Evolutionary conservation across 2,888 invertebrate genomes (phyloP), one percentile per base, ranked within the genome.

Genomic region (Chalcis sispes): DNA sequence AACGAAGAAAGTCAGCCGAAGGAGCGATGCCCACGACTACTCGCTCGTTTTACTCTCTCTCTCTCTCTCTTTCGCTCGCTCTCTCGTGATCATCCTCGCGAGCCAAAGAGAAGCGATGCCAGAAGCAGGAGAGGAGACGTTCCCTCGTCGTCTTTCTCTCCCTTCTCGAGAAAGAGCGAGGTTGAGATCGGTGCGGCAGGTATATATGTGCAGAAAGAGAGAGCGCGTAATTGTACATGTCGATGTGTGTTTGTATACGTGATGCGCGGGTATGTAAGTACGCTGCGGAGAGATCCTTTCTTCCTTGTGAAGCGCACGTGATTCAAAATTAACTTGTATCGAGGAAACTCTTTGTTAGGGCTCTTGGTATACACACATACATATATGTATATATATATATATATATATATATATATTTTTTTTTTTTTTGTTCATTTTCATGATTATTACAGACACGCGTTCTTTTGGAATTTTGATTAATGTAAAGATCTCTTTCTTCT

Each of bases 291-390:
- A 18, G 65, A 72, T 72, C 64, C 74, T 70, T 69, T 75, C 69
- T 48, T 69, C 48, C 74, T 69, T 27, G 56, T 59, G 74, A 62
- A 29, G 69, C 52, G 74, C 50, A 61, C 73, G 61, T 61, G 69
- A 75, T 75, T 69, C 58, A 23, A 75, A 75, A 69, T 75, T 69
- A 70, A 75, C 74, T 75, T 29, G 74, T 69, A 74, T 69, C 69
- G 69, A 54, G 62, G 54, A 61, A 67, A 61, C 48, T 67, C 74
- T 66, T 61, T 67, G 59, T 67, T 73, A n/a, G n/a, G n/a, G n/a
- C n/a, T n/a, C n/a, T n/a, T n/a, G n/a, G n/a, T n/a, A n/a, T n/a
- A n/a, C n/a, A n/a, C n/a, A n/a, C n/a, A n/a, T n/a, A n/a, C n/a
- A n/a, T n/a, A n/a, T n/a, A n/a, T n/a, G n/a, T n/a, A n/a, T n/a